Base-by-base conservation (phyloP, 1,140 invertebrate species). In the Megathymus violae region DNA sequence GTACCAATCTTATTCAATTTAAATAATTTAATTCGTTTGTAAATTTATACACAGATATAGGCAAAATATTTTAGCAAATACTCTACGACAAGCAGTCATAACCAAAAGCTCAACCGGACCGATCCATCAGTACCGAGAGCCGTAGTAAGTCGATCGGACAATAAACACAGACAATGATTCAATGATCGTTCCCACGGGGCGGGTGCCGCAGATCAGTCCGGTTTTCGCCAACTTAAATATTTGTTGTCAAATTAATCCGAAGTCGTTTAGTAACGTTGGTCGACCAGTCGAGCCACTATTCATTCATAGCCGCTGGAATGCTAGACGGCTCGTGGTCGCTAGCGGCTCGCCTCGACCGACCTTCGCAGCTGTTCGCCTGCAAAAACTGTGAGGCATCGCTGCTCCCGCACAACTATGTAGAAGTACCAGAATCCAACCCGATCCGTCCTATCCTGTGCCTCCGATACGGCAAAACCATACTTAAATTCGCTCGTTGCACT, bases 181-280 rank as follows among this genome's bases (percentile, higher is more conserved):
- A 69, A 56, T 72, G 71, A 82, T 82, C 87, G 71, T 89, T 90
- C 87, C 87, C 87, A 90, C 87, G 87, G 78, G 80, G 78, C 82
- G 80, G 79, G 81, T 82, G 80, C 74, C 72, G 64, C 69, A 68
- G 34, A 61, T 50, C 74, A 82, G 82, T 85, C 87, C 85, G 87
- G 87, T 90, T 88, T 85, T 85, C 78, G 85, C 80, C 70, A 84
- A 83, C 81, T 85, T 81, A 80, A 85, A 85, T 85, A 80, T 87
- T 90, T 88, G 85, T 90, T 88, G 87, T 88, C 85, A 90, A 88
- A 87, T 90, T 90, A 86, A 88, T 88, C 85, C 82, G 73, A 80
- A 83, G 83, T 82, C 65, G 73, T 81, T 87, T 82, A 83, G 85
- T 83, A 87, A 84, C 80, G 77, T 66, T 62, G 65, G 63, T 64